phyloP scores from a whole-genome alignment of 2,888 invertebrate species.

The Campoplex capitator region DNA sequence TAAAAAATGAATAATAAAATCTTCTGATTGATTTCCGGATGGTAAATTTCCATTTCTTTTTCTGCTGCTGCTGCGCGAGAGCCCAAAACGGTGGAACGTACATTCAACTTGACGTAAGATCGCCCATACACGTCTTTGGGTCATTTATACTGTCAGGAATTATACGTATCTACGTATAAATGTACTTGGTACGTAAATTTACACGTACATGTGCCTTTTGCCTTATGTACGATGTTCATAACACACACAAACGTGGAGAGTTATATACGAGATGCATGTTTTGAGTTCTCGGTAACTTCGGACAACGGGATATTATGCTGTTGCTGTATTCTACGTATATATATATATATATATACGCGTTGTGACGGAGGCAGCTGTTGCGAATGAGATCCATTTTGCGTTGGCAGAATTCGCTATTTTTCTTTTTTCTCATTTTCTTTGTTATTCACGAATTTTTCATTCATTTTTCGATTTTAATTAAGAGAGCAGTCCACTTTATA shows the following conservation, averaged over 20 bases:
- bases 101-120: neutral
- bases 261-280: constrained; percentile 15
- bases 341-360: neutral
- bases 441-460: neutral
- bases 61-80: too few species aligned
- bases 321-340: constrained; percentile 31
- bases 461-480: too few species aligned
- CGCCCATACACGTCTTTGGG: constrained; percentile 12
- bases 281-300: constrained; percentile 34
- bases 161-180: neutral
- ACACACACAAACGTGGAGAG: neutral
- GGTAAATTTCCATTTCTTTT: too few species aligned
- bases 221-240: neutral
- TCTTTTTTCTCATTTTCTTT: neutral
- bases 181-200: neutral
- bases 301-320: constrained; percentile 56
- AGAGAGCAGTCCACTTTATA: too few species aligned
- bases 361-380: constrained; percentile 22
- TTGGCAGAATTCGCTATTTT: neutral
- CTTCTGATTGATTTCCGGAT: too few species aligned
- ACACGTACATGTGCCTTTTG: neutral
- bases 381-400: constrained; percentile 20
- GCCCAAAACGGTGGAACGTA: too few species aligned
- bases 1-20: too few species aligned
- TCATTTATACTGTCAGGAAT: neutral